phyloP scores from a whole-genome alignment of 2,888 invertebrate species.

The Ametastegia equiseti region DNA sequence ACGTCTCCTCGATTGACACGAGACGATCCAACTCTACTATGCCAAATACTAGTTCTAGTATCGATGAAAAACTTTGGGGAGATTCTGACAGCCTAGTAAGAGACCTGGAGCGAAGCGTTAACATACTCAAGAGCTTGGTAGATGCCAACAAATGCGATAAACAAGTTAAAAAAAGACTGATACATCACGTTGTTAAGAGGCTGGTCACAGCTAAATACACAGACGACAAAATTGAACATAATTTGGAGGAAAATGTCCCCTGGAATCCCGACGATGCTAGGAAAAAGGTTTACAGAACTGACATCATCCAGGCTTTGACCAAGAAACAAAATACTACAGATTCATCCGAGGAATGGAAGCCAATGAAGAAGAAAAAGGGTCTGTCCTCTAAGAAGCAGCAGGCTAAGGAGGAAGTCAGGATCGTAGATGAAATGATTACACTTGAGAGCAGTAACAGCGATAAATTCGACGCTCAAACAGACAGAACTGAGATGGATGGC shows the following conservation, averaged over 20 bases:
- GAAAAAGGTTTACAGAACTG: slow-evolving; percentile 70
- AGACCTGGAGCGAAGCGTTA: slow-evolving; percentile 82
- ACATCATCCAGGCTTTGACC: slow-evolving; percentile 69
- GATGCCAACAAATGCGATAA: slow-evolving; percentile 80
- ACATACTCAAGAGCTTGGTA: slow-evolving; percentile 80
- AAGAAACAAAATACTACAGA: slow-evolving; percentile 69
- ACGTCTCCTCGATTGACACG: slow-evolving; percentile 69
- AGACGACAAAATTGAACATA: slow-evolving; percentile 77
- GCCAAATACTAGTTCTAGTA: slow-evolving; percentile 70
- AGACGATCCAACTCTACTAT: slow-evolving; percentile 71
- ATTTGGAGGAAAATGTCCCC: slow-evolving; percentile 73
- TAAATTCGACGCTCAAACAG: slow-evolving; percentile 69
- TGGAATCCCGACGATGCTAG: slow-evolving; percentile 74
- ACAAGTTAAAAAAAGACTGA: slow-evolving; percentile 80
- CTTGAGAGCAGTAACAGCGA: slow-evolving; percentile 69
- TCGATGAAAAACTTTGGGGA: slow-evolving; percentile 73
- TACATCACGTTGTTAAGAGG: slow-evolving; percentile 82
- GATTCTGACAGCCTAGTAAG: slow-evolving; percentile 76
- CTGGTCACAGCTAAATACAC: slow-evolving; percentile 80
- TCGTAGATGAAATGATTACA: slow-evolving; percentile 61
- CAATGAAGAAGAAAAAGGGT: slow-evolving; percentile 57
- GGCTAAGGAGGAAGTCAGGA: slow-evolving; percentile 57
- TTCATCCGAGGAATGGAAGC: slow-evolving; percentile 71
- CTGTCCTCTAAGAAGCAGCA: slow-evolving; percentile 56
- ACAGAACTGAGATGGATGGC: slow-evolving; percentile 71